Evolutionary conservation across 1,140 invertebrate species (phyloP).

Genomic region (Phymorhynchus buccinoides): DNA sequence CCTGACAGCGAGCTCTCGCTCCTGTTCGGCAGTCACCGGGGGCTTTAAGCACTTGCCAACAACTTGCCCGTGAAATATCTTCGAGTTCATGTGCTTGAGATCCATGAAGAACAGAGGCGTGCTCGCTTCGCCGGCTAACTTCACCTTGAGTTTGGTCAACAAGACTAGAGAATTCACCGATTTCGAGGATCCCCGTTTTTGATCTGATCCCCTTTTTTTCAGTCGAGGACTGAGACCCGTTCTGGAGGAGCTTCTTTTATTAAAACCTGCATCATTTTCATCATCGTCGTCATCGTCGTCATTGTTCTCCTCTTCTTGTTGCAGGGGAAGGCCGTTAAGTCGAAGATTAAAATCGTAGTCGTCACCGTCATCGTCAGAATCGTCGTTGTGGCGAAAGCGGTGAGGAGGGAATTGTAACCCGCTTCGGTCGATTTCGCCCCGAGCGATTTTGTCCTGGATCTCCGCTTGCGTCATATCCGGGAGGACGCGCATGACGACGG

Average conservation of each 20-base stretch:
- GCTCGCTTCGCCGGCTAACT: constrained; percentile 13
- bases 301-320: background rate
- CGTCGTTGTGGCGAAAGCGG: constrained; percentile 8
- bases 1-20: background rate
- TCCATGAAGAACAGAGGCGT: constrained; percentile 52
- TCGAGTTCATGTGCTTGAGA: constrained; percentile 52
- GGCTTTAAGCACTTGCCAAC: too few species aligned
- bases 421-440: constrained; percentile 46
- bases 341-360: constrained; percentile 3
- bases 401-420: constrained; percentile 26
- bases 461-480: constrained; percentile 48
- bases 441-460: constrained; percentile 51
- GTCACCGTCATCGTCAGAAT: constrained; percentile 22
- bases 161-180: background rate
- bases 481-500: constrained; percentile 46
- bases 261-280: background rate
- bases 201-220: background rate
- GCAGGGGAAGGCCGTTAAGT: background rate
- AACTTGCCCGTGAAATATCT: constrained; percentile 49
- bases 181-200: too few species aligned
- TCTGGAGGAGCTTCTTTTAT: constrained; percentile 1
- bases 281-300: background rate
- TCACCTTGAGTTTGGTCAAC: constrained; percentile 38
- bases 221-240: background rate
- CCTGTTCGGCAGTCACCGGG: background rate